A percentile compares a stretch with the other conserved stretches of the same genome.
Evolutionary conservation across 2,888 invertebrate genomes (phyloP).

Genomic region (Stegana nigrithorax): DNA sequence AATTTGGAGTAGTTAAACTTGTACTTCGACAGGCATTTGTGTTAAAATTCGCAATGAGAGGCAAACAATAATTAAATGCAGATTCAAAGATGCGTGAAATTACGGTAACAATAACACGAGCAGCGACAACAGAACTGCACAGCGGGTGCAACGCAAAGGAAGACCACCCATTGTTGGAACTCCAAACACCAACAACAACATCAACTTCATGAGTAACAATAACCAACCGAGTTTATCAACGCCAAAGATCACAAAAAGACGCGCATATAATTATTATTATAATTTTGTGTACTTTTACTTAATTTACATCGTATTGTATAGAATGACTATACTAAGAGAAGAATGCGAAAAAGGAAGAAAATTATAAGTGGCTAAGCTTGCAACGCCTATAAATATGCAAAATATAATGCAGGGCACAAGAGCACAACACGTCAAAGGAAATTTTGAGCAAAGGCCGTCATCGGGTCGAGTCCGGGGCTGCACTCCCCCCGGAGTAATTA

Average conservation of each 20-base stretch:
- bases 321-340: neutral
- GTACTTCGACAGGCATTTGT: too few relatives aligned
- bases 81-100: constrained; percentile 15
- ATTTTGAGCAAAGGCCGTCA: neutral
- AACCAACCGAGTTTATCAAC: neutral
- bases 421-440: neutral
- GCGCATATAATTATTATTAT: constrained; percentile 8
- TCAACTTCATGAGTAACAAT: neutral
- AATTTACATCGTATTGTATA: constrained; percentile 5
- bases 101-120: neutral
- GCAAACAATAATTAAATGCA: constrained; percentile 2
- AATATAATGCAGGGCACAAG: neutral
- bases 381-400: constrained; percentile 16
- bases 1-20: too few relatives aligned
- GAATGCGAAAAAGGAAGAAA: neutral
- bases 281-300: constrained; percentile 17
- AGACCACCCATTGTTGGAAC: neutral
- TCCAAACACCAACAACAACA: neutral
- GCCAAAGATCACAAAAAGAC: neutral
- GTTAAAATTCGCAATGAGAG: neutral
- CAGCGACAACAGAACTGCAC: neutral
- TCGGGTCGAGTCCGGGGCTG: neutral
- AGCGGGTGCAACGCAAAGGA: neutral
- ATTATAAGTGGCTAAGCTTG: neutral
- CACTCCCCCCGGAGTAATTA: neutral